Evolutionary conservation across 2,888 invertebrate species (phyloP), one percentile per base, ranked within the genome.

Genomic region (Aspidiotus rigidus): DNA sequence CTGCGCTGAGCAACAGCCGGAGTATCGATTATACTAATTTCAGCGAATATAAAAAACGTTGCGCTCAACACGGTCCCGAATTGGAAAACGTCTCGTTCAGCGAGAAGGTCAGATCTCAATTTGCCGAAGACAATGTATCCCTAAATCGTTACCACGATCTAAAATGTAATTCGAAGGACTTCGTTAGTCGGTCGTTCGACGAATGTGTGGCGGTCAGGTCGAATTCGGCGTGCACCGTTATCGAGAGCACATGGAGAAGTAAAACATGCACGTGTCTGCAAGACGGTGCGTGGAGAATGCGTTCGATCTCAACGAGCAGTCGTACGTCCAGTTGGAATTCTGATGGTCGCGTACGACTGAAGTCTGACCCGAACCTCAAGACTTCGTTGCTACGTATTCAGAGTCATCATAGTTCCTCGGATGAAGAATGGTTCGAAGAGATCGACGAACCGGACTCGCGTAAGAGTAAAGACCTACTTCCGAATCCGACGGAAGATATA

Each of bases 361-460:
- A 75, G 62, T 76, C 64, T 74, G 77, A 77, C 64, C 75, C 71
- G 74, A 75, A 69, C 74, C 73, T 71, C 71, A 75, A 53, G 74
- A 75, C 69, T 15, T 77, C 78, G 1, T 73, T 78, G 41, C 74
- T 76, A 16, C 73, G 79, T 71, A 72, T 79, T 42, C 77, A 79
- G 71, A 79, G 79, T 71, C 80, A 80, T 72, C 80, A 80, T 72
- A 79, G 79, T 73, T 80, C 80, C 16, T 80, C 79, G 7, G 79
- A 79, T 49, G 80, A 80, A 74, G 79, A 79, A 66, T 80, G 80
- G 80, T 80, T 79, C 73, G 80, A 80, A 73, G 79, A 78, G 72
- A 77, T 79, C 54, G 75, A 57, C 11, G 73, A 72, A 41, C 72
- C 49, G 49, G 49, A 49, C 11, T n/a, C n/a, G 49, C 49, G 49